A percentile compares a stretch with the other conserved stretches of the same genome.
These are phyloP conservation scores for Euura lappo DNA, from an alignment of 1,140 invertebrate genomes.

Conservation along the genomic window DNA sequence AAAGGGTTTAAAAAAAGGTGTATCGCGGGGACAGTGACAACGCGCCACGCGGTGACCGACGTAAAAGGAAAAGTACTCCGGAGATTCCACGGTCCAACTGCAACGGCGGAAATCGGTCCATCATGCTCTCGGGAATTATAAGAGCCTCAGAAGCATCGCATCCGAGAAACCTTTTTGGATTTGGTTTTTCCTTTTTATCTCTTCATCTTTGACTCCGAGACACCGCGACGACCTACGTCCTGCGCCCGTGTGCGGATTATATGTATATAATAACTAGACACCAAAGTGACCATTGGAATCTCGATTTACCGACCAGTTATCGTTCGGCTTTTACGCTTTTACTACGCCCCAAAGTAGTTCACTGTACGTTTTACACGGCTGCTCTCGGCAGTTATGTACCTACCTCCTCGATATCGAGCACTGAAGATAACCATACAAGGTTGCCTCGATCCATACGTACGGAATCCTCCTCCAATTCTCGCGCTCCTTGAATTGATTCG, in stretches of 20 bases:
- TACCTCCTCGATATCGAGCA: background rate
- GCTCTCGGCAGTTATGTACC: background rate
- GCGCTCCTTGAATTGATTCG: background rate
- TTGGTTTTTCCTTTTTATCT: no score
- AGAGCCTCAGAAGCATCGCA: no score
- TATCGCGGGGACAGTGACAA: no score
- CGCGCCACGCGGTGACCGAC: no score
- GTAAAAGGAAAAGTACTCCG: no score
- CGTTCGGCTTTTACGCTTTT: background rate
- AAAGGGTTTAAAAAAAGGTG: no score
- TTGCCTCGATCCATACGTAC: background rate
- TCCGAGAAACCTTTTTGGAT: no score
- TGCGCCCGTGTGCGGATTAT: background rate
- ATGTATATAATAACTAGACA: background rate
- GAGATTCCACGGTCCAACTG: no score
- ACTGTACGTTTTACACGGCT: background rate
- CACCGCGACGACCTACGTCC: no score
- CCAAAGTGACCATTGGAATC: background rate
- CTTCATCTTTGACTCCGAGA: no score
- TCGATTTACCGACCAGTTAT: constrained; percentile 4
- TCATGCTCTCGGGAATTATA: no score
- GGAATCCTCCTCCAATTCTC: background rate
- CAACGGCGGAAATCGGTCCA: no score
- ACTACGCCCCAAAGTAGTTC: background rate
- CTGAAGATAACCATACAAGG: constrained; percentile 5